These are phyloP conservation scores for Lerista edwardsae DNA, from an alignment of 2,797 vertebrate genomes.

Conservation along the genomic window DNA sequence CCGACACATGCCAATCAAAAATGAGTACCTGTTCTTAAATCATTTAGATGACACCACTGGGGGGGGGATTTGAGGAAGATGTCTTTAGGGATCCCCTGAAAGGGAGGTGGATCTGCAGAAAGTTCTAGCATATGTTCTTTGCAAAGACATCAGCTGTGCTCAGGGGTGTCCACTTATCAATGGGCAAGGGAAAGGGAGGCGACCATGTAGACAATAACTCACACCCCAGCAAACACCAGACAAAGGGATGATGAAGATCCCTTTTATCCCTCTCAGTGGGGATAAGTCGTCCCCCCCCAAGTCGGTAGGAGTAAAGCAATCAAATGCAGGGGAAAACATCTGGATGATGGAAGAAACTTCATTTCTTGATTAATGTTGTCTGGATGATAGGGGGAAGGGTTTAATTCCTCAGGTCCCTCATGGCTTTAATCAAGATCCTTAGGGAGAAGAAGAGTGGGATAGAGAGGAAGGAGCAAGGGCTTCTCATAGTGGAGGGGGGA, in stretches of 20 bases:
- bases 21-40: too few relatives aligned
- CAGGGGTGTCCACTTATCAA: not conserved
- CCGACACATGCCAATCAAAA: too few relatives aligned
- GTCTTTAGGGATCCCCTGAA: not conserved
- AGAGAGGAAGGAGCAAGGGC: not conserved
- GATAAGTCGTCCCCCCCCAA: not conserved
- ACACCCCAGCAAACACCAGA: not conserved
- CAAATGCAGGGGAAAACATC: not conserved
- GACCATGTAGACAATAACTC: too few relatives aligned
- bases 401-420: not conserved
- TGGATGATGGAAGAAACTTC: not conserved
- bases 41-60: too few relatives aligned
- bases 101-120: not conserved
- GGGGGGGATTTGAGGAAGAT: not conserved
- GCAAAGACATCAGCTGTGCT: not conserved
- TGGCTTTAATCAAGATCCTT: not conserved
- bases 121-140: not conserved
- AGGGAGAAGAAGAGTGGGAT: not conserved
- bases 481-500: not conserved
- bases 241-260: not conserved
- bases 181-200: not conserved
- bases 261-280: not conserved
- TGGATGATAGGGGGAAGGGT: not conserved
- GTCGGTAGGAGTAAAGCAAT: not conserved
- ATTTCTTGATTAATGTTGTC: conserved; percentile 6